A percentile compares a stretch with the other conserved stretches of the same genome.
phyloP scores from a whole-genome alignment of 2,113 vertebrate species.

The Psilopogon haemacephalus region DNA sequence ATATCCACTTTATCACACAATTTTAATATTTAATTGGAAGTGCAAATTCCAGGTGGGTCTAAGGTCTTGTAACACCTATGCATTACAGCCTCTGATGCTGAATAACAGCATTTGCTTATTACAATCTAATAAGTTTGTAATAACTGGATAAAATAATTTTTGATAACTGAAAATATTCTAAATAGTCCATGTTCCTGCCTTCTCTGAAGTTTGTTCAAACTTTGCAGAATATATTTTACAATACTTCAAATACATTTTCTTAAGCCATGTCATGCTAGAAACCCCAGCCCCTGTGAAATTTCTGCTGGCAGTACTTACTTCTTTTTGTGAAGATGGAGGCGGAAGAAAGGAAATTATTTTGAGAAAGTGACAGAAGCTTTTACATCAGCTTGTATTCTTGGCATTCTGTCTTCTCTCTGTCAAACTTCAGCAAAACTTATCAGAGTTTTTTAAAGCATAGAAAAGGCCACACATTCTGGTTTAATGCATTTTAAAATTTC shows the following conservation, averaged over 20 bases:
- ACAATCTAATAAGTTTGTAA: not conserved
- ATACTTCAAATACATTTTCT: not conserved
- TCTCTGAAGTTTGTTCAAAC: not conserved
- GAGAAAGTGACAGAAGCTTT: not conserved
- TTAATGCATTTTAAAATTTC: not conserved
- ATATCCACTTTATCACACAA: not conserved
- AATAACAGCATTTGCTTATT: not conserved
- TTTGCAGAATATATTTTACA: not conserved
- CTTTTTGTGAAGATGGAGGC: not conserved
- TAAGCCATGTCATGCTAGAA: not conserved
- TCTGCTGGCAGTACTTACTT: not conserved
- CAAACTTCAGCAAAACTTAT: not conserved
- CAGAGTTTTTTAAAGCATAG: not conserved
- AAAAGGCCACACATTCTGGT: not conserved
- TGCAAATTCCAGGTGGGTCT: not conserved
- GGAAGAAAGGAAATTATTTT: not conserved
- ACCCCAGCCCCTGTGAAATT: not conserved
- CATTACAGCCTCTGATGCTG: not conserved
- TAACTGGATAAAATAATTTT: not conserved
- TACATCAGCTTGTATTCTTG: not conserved
- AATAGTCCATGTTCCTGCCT: not conserved
- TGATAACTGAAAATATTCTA: not conserved
- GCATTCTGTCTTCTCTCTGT: not conserved
- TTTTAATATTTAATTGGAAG: conserved; percentile 30
- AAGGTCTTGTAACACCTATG: not conserved